These are phyloP conservation scores for Psettodes erumei DNA, from an alignment of 2,113 vertebrate species.

Conservation along the genomic window DNA sequence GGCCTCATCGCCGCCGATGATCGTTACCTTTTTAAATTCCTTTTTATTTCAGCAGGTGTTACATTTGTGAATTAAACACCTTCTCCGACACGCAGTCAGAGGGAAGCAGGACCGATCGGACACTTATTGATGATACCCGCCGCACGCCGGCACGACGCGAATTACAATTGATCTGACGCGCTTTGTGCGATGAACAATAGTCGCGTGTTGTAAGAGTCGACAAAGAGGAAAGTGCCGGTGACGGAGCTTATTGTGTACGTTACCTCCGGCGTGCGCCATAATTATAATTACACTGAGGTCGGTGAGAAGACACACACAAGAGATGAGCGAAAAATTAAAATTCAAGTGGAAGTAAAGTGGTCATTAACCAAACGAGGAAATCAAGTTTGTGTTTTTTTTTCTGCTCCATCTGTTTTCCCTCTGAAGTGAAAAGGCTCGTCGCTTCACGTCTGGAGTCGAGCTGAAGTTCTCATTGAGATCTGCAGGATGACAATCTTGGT, in stretches of 20 bases:
- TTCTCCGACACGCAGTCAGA: too few species aligned
- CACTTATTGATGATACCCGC: not conserved
- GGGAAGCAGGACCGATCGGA: not conserved
- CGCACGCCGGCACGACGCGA: not conserved
- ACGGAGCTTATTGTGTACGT: not conserved
- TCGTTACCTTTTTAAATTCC: too few species aligned
- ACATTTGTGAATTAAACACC: too few species aligned
- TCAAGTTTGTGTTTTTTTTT: not conserved
- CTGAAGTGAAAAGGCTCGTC: slow-evolving; percentile 15
- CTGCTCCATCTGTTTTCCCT: not conserved
- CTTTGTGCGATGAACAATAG: slow-evolving; percentile 1
- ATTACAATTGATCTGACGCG: not conserved
- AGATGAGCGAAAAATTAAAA: too few species aligned
- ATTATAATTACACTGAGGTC: not conserved
- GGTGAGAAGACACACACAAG: too few species aligned
- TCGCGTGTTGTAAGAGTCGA: too few species aligned
- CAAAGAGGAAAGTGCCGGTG: slow-evolving; percentile 1
- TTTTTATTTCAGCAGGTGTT: too few species aligned
- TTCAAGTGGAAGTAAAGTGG: too few species aligned
- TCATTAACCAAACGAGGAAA: too few species aligned
- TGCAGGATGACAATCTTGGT: slow-evolving; percentile 6
- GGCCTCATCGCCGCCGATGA: too few species aligned
- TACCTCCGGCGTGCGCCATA: not conserved
- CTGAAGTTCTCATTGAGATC: slow-evolving; percentile 18
- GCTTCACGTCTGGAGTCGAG: slow-evolving; percentile 6